A percentile compares a stretch with the other conserved stretches of the same genome.
These are phyloP conservation scores for Baronia brevicornis DNA, from an alignment of 2,888 invertebrate genomes.

Conservation along the genomic window DNA sequence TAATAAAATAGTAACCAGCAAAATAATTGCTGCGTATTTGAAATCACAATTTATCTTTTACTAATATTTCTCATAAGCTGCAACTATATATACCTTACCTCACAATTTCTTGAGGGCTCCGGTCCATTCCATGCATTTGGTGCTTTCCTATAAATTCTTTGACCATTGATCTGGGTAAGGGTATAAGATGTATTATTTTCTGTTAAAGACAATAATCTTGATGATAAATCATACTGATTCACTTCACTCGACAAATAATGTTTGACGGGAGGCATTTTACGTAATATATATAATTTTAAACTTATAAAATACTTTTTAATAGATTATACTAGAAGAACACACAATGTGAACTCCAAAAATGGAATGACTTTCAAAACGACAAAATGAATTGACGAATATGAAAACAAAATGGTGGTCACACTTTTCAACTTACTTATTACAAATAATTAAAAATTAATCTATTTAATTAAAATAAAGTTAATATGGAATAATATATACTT, in stretches of 20 bases:
- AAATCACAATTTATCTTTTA: too few relatives aligned
- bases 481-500: too few relatives aligned
- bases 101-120: slow-evolving; percentile 77
- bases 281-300: slow-evolving; percentile 47
- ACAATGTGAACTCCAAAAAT: slow-evolving; percentile 46
- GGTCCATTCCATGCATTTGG: slow-evolving; percentile 71
- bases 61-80: too few relatives aligned
- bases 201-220: slow-evolving; percentile 67
- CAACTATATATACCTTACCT: too few relatives aligned
- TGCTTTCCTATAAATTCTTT: slow-evolving; percentile 79
- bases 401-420: slow-evolving; percentile 30
- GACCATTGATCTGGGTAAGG: slow-evolving; percentile 80
- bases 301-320: slow-evolving; percentile 58
- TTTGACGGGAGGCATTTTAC: slow-evolving; percentile 65
- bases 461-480: not conserved
- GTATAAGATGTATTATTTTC: slow-evolving; percentile 69
- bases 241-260: slow-evolving; percentile 70
- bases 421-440: slow-evolving; percentile 28
- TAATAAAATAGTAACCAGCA: too few relatives aligned
- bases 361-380: slow-evolving; percentile 26
- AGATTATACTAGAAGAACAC: slow-evolving; percentile 35
- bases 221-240: slow-evolving; percentile 71
- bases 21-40: too few relatives aligned
- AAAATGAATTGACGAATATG: slow-evolving; percentile 41
- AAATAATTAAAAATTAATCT: slow-evolving; percentile 13